Evolutionary conservation across 2,797 vertebrate species (phyloP).

Genomic region (Rhincodon typus): DNA sequence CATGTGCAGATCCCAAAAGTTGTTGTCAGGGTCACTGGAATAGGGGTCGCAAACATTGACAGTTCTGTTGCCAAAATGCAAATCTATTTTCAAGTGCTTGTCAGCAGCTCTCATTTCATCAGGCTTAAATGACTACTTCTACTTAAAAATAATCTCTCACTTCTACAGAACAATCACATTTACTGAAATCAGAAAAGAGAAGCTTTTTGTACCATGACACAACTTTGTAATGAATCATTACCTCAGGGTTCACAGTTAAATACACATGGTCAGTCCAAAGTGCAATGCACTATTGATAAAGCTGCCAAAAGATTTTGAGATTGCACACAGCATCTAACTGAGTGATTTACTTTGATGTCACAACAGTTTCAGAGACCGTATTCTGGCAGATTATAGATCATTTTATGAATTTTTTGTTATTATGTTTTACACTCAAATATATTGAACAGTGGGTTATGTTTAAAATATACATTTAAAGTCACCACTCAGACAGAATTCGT

Average conservation of each 20-base stretch:
- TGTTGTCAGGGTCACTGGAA: not conserved
- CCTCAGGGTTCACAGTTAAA: constrained; percentile 44
- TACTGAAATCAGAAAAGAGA: not conserved
- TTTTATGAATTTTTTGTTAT: too few species aligned
- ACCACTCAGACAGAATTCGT: not conserved
- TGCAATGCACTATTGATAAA: constrained; percentile 52
- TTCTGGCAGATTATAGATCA: not conserved
- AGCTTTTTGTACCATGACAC: not conserved
- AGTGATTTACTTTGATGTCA: not conserved
- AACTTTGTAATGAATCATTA: constrained; percentile 47
- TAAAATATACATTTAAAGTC: not conserved
- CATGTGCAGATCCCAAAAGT: not conserved
- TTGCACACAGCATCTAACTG: not conserved
- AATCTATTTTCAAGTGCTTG: not conserved
- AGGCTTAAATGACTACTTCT: not conserved
- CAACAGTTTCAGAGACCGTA: not conserved
- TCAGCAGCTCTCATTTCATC: not conserved
- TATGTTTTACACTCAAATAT: not conserved
- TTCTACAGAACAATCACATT: not conserved
- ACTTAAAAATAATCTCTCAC: not conserved
- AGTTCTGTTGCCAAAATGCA: not conserved
- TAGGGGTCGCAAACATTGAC: not conserved
- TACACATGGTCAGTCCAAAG: constrained; percentile 48
- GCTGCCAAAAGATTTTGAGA: constrained; percentile 36
- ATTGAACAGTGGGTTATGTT: not conserved